phyloP scores from a whole-genome alignment of 2,888 invertebrate species.

The Hololepta plana region DNA sequence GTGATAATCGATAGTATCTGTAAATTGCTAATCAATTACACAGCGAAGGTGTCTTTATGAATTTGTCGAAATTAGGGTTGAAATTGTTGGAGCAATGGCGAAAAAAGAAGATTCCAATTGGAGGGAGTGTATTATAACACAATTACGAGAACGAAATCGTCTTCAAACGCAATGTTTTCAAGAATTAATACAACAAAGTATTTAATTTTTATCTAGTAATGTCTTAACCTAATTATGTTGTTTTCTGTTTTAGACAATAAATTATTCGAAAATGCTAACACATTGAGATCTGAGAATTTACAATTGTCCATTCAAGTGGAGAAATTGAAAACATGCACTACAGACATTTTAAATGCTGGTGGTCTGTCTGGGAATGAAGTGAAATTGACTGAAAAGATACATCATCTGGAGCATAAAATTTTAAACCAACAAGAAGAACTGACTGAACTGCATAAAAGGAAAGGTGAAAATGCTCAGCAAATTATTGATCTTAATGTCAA shows the following conservation, averaged over 20 bases:
- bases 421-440: conserved; percentile 81
- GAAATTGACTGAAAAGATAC: conserved; percentile 31
- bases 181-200: conserved; percentile 68
- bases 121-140: conserved; percentile 51
- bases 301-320: conserved; percentile 76
- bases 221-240: conserved; percentile 11
- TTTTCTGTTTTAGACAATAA: conserved; percentile 53
- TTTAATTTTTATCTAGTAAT: conserved; percentile 25
- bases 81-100: too few species aligned
- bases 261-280: conserved; percentile 66
- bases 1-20: too few species aligned
- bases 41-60: too few species aligned
- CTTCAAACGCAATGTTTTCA: conserved; percentile 57
- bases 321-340: conserved; percentile 36
- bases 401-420: conserved; percentile 70
- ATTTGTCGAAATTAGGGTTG: too few species aligned
- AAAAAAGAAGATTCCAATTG: too few species aligned
- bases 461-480: conserved; percentile 86
- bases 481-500: conserved; percentile 76
- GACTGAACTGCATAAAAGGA: conserved; percentile 71
- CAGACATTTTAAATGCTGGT: conserved; percentile 23
- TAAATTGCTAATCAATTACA: too few species aligned
- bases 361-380: not conserved
- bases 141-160: conserved; percentile 56
- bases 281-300: conserved; percentile 65